These are phyloP conservation scores for Gallinago undulata DNA, from an alignment of 2,113 vertebrate genomes.

Conservation along the genomic window DNA sequence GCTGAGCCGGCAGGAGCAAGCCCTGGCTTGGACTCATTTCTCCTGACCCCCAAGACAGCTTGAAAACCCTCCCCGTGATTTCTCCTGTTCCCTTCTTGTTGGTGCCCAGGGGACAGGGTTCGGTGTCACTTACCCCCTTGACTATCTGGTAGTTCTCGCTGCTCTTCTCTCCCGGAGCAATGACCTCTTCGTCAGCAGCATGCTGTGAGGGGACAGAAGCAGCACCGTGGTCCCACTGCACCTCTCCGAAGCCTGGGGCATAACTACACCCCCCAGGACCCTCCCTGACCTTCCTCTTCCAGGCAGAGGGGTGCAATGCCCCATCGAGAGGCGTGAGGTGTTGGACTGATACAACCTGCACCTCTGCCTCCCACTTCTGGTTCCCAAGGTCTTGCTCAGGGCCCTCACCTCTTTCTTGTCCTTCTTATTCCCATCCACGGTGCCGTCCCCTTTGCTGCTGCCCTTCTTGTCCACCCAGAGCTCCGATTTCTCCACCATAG, in stretches of 20 bases:
- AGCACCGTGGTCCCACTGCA: background rate
- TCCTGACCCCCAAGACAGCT: background rate
- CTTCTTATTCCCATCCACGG: slow-evolving; percentile 76
- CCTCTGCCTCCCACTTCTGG: rapidly evolving
- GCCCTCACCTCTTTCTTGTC: slow-evolving; percentile 81
- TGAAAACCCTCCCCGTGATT: background rate
- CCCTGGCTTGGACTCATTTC: background rate
- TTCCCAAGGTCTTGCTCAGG: background rate
- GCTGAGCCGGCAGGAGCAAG: background rate
- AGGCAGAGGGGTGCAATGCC: background rate
- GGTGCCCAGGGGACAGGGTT: rapidly evolving
- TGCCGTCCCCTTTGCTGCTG: slow-evolving; percentile 74
- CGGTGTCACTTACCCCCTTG: slow-evolving; percentile 82
- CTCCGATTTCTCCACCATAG: slow-evolving; percentile 96
- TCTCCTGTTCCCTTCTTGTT: background rate
- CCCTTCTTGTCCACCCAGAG: slow-evolving; percentile 97
- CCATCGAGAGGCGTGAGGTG: rapidly evolving
- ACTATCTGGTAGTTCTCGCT: slow-evolving; percentile 94
- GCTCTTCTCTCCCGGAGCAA: slow-evolving; percentile 83
- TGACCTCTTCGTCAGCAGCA: slow-evolving; percentile 71
- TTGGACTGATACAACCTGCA: background rate
- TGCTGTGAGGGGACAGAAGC: slow-evolving; percentile 27
- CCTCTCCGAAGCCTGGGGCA: background rate
- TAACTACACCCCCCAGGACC: background rate
- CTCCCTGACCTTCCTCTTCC: background rate